Conservation (phyloP, 2,888 invertebrate genomes). For the Dendrolimus houi region DNA sequence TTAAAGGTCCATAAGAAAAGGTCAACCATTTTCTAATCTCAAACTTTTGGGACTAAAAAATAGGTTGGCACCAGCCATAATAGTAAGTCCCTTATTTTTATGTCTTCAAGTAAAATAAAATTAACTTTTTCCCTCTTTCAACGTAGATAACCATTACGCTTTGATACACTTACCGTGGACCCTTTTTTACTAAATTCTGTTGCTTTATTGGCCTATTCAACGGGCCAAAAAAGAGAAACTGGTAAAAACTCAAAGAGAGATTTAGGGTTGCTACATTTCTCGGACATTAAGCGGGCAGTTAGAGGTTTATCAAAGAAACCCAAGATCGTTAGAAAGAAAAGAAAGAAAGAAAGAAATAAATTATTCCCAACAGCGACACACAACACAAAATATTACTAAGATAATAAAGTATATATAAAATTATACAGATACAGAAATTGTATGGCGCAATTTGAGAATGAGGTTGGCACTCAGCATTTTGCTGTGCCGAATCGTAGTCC, state of each 20-base stretch:
- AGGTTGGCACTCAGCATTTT: too few relatives aligned
- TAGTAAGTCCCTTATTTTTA: not conserved
- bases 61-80: not conserved
- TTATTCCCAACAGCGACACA: too few relatives aligned
- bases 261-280: not conserved
- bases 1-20: slow-evolving; percentile 2
- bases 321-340: too few relatives aligned
- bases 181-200: slow-evolving; percentile 17
- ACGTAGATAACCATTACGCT: slow-evolving; percentile 15
- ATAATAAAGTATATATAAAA: too few relatives aligned
- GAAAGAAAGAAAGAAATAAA: too few relatives aligned
- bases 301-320: too few relatives aligned
- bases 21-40: slow-evolving; percentile 1
- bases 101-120: slow-evolving; percentile 7
- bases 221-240: slow-evolving; percentile 17
- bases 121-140: slow-evolving; percentile 14
- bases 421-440: too few relatives aligned
- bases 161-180: slow-evolving; percentile 19
- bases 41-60: not conserved
- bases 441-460: too few relatives aligned
- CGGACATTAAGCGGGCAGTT: too few relatives aligned
- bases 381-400: too few relatives aligned
- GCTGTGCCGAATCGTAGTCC: too few relatives aligned
- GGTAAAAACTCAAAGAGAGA: slow-evolving; percentile 14
- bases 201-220: slow-evolving; percentile 21